Percentiles rank a stretch among this genome's conserved stretches.
Evolutionary conservation across 2,888 invertebrate genomes (phyloP).

Genomic region (Itoplectis maculator): DNA sequence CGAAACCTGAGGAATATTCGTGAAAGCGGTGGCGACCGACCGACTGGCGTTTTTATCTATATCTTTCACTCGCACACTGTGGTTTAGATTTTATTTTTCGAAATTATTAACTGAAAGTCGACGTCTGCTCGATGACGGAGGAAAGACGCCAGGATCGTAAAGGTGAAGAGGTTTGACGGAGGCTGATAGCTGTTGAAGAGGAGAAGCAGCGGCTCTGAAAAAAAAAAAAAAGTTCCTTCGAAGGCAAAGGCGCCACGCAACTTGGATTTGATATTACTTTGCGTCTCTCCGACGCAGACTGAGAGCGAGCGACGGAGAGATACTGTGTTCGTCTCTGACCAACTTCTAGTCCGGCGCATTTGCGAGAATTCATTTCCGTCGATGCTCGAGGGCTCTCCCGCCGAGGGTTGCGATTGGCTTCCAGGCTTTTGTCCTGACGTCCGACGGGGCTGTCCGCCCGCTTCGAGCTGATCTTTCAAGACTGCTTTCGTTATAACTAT

Average conservation of each 20-base stretch:
- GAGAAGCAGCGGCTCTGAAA: neutral
- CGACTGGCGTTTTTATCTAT: neutral
- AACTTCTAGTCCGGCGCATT: constrained; percentile 77
- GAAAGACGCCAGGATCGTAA: neutral
- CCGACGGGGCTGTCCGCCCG: constrained; percentile 1
- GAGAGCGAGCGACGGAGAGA: constrained; percentile 39
- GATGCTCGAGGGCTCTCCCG: neutral
- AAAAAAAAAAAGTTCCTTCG: neutral
- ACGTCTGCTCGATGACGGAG: neutral
- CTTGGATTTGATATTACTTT: constrained; percentile 29
- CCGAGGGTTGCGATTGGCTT: no score
- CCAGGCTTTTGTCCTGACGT: no score
- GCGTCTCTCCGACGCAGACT: neutral
- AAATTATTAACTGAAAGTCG: neutral
- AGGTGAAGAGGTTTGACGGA: no score
- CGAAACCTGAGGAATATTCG: constrained; percentile 52
- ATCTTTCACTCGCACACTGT: neutral
- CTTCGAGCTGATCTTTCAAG: constrained; percentile 46
- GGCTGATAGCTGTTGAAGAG: neutral
- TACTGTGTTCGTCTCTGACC: constrained; percentile 29
- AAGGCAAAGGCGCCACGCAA: neutral
- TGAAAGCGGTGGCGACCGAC: constrained; percentile 4
- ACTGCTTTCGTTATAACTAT: constrained; percentile 53
- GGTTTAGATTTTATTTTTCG: neutral
- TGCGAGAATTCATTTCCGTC: constrained; percentile 46